Conservation (phyloP, 2,888 invertebrate genomes). For the Plusia festucae region DNA sequence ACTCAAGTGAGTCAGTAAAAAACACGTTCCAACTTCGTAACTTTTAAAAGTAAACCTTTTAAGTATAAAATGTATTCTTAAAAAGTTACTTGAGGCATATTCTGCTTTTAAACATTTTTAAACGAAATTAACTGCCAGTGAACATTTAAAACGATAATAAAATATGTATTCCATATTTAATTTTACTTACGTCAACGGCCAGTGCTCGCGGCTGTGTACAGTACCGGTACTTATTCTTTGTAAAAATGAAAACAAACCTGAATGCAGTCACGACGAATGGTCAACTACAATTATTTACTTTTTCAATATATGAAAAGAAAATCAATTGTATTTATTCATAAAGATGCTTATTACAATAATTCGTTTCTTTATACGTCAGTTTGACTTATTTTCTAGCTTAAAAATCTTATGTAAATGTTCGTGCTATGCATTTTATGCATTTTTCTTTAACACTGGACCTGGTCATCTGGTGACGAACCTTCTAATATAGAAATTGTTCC, state of each 20-base stretch:
- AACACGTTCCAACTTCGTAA: background rate
- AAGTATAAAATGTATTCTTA: background rate
- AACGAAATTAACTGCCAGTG: background rate
- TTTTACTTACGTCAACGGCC: background rate
- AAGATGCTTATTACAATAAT: conserved; percentile 73
- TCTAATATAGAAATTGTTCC: conserved; percentile 64
- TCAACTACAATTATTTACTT: no score
- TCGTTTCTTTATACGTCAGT: conserved; percentile 78
- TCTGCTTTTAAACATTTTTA: background rate
- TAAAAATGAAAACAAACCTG: no score
- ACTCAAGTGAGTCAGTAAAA: conserved; percentile 2
- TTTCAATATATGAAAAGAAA: background rate
- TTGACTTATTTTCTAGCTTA: conserved; percentile 58
- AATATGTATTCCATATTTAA: background rate
- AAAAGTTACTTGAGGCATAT: background rate
- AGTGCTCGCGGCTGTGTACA: background rate
- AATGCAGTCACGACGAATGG: no score
- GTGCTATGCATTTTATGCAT: conserved; percentile 65
- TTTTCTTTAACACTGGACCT: conserved; percentile 55
- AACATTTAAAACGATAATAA: background rate
- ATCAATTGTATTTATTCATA: background rate
- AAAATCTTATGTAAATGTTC: conserved; percentile 56
- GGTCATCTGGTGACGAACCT: conserved; percentile 79
- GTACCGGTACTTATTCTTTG: no score
- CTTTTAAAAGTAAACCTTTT: conserved; percentile 6